Conservation (phyloP, 2,888 invertebrate species). For the Eupithecia exiguata region DNA sequence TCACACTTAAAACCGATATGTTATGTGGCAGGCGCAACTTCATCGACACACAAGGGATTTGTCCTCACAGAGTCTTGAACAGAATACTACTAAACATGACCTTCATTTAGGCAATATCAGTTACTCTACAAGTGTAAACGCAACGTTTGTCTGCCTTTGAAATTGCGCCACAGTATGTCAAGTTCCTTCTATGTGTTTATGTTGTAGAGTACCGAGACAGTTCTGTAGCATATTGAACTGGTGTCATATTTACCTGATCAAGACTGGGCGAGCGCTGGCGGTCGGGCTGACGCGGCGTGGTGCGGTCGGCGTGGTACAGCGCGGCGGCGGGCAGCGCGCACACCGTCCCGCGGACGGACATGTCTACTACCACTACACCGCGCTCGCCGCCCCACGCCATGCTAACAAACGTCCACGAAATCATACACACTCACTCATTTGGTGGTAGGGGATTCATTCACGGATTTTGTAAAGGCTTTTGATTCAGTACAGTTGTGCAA, state of each 20-base stretch:
- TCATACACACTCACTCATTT: neutral
- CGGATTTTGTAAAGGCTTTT: neutral
- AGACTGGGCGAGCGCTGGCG: slow-evolving; percentile 93
- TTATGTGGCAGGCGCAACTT: neutral
- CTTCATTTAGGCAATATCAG: neutral
- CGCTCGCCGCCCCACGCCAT: slow-evolving; percentile 99
- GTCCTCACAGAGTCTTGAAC: neutral
- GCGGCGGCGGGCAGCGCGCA: slow-evolving; percentile 95
- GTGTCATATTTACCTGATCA: slow-evolving; percentile 88
- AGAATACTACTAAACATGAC: neutral
- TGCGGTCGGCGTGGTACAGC: slow-evolving; percentile 92
- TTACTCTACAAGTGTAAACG: neutral
- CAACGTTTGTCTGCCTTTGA: neutral
- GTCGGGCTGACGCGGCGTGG: slow-evolving; percentile 86
- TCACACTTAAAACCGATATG: neutral
- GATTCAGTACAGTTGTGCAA: neutral
- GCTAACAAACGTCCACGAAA: slow-evolving; percentile 76
- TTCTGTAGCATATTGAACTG: neutral
- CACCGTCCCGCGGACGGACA: slow-evolving; percentile 94
- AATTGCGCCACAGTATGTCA: neutral
- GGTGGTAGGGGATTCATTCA: neutral
- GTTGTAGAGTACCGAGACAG: neutral
- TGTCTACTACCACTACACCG: slow-evolving; percentile 97
- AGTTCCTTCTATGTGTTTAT: slow-evolving; percentile 14
- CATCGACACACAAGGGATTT: neutral